Evolutionary conservation across 2,888 invertebrate species (phyloP), one percentile per base, ranked within the genome.

Genomic region (Clostera curtula): DNA sequence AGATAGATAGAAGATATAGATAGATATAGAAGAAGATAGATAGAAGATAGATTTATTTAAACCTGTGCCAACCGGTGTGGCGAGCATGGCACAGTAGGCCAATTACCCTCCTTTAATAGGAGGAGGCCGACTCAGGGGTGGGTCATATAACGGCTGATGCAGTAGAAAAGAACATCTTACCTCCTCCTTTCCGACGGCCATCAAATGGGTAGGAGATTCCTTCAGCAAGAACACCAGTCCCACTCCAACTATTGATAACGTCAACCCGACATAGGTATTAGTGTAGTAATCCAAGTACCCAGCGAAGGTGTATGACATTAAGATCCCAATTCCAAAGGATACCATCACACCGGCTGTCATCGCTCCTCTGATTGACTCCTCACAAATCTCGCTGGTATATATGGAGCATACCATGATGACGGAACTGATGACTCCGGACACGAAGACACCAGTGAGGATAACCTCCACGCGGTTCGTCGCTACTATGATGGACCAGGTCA

Each of bases 331-430:
- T 3, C 44, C 44, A n/a, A 36, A 51, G 1, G 38, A 34, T 0
- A 48, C 31, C 27, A 51, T 29, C 4, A 31, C 38, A 13, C 25
- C 12, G 18, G 39, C 24, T 3, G 44, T 31, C 48, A 47, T 40
- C 6, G 39, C 34, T 5, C 56, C 55, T 36, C 58, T 25, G 1
- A 54, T 43, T 3, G 42, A 40, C n/a, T 46, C 46, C 20, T 49
- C 52, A 11, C 35, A 55, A 14, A 48, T 36, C 28, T 53, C 53
- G 5, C 40, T 36, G 16, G 51, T 37, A 29, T 40, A 53, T 3
- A 55, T 40, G 0, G 42, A 16, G 1, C 29, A 31, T 4, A 55
- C 29, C 3, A 53, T 13, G 25, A 45, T 26, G 0, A 27, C 31
- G 2, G 36, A 24, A 5, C 44, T 40, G 10, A 33, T 21, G 7